phyloP scores from a whole-genome alignment of 2,888 invertebrate genomes.

The Stenodema calcarata region DNA sequence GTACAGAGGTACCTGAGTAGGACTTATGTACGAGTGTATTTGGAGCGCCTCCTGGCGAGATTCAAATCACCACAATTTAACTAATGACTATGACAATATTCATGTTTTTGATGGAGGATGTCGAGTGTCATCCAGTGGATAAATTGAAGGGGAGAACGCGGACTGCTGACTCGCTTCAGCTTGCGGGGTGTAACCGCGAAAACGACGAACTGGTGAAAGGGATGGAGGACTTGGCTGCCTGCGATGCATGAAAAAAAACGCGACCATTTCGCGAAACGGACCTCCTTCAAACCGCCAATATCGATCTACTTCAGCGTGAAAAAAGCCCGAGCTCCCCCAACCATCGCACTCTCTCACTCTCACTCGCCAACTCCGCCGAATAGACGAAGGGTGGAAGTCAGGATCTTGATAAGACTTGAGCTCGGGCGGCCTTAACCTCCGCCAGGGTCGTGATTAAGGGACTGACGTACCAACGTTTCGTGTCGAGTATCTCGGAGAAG shows the following conservation, averaged over 20 bases:
- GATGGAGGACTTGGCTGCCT: neutral
- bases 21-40: constrained; percentile 47
- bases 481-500: neutral
- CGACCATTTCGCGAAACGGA: neutral
- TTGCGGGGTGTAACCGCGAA: neutral
- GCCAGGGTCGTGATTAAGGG: constrained; percentile 17
- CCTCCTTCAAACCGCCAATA: constrained; percentile 15
- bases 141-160: neutral
- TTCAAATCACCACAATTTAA: neutral
- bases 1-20: too few relatives aligned
- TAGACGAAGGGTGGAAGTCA: neutral
- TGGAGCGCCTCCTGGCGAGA: neutral
- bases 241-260: neutral
- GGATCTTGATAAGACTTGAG: constrained; percentile 28
- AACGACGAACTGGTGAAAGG: neutral
- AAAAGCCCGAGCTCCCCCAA: neutral
- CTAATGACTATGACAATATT: too few relatives aligned
- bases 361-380: neutral
- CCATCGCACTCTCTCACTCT: too few relatives aligned
- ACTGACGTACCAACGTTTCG: constrained; percentile 27
- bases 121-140: neutral
- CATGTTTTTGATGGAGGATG: too few relatives aligned
- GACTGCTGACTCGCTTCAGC: neutral
- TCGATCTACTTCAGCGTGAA: neutral
- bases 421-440: constrained; percentile 27